A percentile compares a stretch with the other conserved stretches of the same genome.
phyloP scores from a whole-genome alignment of 2,888 invertebrate genomes.

The Pinctada fucata region DNA sequence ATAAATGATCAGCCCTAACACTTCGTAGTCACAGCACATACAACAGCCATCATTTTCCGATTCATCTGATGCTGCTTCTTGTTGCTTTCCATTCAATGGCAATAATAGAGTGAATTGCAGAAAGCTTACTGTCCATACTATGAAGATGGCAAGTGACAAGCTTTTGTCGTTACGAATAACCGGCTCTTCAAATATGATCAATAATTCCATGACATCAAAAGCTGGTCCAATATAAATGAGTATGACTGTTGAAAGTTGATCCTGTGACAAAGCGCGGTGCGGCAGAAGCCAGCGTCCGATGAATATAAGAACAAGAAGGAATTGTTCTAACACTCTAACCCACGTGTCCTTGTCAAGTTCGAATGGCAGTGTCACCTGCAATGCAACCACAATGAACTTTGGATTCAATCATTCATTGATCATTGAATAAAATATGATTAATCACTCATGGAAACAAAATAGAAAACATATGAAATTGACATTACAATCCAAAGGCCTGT shows the following conservation, averaged over 20 bases:
- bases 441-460: no score
- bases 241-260: slow-evolving; percentile 76
- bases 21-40: slow-evolving; percentile 62
- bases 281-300: slow-evolving; percentile 71
- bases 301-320: slow-evolving; percentile 67
- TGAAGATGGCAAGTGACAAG: slow-evolving; percentile 67
- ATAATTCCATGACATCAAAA: slow-evolving; percentile 70
- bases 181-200: slow-evolving; percentile 66
- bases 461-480: no score
- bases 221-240: slow-evolving; percentile 76
- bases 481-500: no score
- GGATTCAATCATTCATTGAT: no score
- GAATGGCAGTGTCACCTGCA: slow-evolving; percentile 52
- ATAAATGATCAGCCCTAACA: slow-evolving; percentile 77
- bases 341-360: slow-evolving; percentile 57
- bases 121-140: slow-evolving; percentile 73
- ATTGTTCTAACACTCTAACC: slow-evolving; percentile 67
- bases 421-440: no score
- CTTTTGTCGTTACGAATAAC: slow-evolving; percentile 63
- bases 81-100: slow-evolving; percentile 62
- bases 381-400: neutral
- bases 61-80: slow-evolving; percentile 6
- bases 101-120: slow-evolving; percentile 75
- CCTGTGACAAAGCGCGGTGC: slow-evolving; percentile 69
- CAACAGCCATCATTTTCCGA: slow-evolving; percentile 22